Conservation (phyloP, 2,888 invertebrate species). For the Cancer borealis region DNA sequence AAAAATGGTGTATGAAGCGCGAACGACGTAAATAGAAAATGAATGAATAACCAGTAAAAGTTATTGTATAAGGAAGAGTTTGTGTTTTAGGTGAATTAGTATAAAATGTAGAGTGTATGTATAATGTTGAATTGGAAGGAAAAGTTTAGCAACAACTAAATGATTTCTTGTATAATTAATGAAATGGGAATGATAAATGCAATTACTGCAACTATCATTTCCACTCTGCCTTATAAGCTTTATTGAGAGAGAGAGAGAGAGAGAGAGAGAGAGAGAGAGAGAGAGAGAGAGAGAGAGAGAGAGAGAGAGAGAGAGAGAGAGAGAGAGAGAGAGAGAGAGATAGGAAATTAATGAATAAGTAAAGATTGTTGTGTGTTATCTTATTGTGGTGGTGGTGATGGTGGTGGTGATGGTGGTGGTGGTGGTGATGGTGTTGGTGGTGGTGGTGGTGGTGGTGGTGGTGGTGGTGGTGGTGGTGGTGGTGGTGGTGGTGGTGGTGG, state of each 20-base stretch:
- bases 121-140: no score
- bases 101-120: no score
- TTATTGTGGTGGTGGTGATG: neutral
- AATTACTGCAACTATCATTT: neutral
- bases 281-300: slow-evolving; percentile 16
- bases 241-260: slow-evolving; percentile 57
- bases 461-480: slow-evolving; percentile 5
- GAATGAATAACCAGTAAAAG: no score
- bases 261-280: slow-evolving; percentile 62
- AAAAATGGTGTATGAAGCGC: no score
- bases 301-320: slow-evolving; percentile 20
- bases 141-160: neutral
- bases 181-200: slow-evolving; percentile 6
- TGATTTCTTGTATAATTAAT: neutral
- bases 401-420: slow-evolving; percentile 16
- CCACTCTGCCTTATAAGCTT: slow-evolving; percentile 27
- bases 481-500: neutral
- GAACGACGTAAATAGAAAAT: no score
- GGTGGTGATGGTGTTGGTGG: neutral
- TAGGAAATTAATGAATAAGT: neutral
- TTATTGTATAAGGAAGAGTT: no score
- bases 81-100: no score
- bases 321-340: slow-evolving; percentile 10
- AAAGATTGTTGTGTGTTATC: neutral
- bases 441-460: slow-evolving; percentile 7